Percentiles rank a stretch among this genome's conserved stretches.
phyloP scores from a whole-genome alignment of 2,888 invertebrate species.

The Thereva unica region DNA sequence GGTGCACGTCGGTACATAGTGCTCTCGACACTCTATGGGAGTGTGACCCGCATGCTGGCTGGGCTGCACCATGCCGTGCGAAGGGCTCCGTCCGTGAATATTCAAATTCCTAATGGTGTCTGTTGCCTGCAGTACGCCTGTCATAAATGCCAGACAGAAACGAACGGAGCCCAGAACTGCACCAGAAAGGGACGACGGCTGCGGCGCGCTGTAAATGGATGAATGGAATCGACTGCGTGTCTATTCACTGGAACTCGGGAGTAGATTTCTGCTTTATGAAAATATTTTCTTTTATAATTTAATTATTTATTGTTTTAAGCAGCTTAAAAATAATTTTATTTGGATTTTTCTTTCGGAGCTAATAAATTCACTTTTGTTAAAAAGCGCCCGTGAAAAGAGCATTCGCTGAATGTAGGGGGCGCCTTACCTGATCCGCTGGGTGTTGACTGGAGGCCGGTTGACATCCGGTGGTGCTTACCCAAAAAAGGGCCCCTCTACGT shows the following conservation, averaged over 20 bases:
- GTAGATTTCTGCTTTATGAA: slow-evolving; percentile 50
- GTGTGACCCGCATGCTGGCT: background rate
- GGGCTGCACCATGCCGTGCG: slow-evolving; percentile 13
- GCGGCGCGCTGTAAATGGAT: background rate
- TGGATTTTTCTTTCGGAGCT: slow-evolving; percentile 19
- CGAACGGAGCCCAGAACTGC: background rate
- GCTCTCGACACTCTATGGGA: background rate
- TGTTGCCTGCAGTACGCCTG: too few relatives aligned
- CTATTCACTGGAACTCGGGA: slow-evolving; percentile 18
- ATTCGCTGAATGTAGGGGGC: background rate
- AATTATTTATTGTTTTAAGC: slow-evolving; percentile 57
- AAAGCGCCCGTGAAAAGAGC: background rate
- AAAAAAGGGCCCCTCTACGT: too few relatives aligned
- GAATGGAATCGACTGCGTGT: slow-evolving; percentile 1
- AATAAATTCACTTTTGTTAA: background rate
- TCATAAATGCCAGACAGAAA: slow-evolving; percentile 7
- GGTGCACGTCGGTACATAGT: slow-evolving; percentile 7
- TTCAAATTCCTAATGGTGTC: slow-evolving; percentile 11
- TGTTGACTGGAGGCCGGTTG: background rate
- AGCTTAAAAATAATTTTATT: slow-evolving; percentile 52
- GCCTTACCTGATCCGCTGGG: background rate
- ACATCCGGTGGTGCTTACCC: too few relatives aligned
- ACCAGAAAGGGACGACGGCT: too few relatives aligned
- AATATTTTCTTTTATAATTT: slow-evolving; percentile 55
- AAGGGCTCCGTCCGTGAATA: slow-evolving; percentile 8